Evolutionary conservation across 2,113 vertebrate species (phyloP).

Genomic region (Pungitius pungitius): DNA sequence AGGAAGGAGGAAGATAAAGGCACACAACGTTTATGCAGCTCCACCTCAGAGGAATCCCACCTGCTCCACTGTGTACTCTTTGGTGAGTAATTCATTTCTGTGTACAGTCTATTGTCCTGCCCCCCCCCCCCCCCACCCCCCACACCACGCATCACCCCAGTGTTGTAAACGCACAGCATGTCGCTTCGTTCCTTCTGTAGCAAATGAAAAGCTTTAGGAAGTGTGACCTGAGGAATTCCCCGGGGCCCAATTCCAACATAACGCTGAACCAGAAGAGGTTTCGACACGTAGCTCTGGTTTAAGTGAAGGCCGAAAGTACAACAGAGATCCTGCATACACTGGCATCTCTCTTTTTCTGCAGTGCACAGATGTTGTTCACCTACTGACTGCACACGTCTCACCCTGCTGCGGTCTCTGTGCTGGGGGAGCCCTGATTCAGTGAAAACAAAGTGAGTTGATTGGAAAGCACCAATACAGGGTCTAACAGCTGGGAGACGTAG

Average conservation of each 20-base stretch:
- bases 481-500: not conserved
- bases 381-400: not conserved
- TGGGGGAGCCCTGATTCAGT: not conserved
- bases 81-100: too few species aligned
- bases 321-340: not conserved
- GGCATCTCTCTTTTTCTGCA: not conserved
- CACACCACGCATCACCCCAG: not conserved
- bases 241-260: not conserved
- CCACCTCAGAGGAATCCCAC: too few species aligned
- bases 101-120: not conserved
- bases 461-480: not conserved
- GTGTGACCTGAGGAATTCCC: constrained; percentile 2
- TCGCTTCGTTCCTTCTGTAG: constrained; percentile 2
- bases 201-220: not conserved
- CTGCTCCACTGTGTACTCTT: too few species aligned
- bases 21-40: not conserved
- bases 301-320: not conserved
- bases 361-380: not conserved
- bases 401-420: not conserved
- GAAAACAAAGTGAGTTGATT: not conserved
- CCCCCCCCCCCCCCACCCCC: too few species aligned
- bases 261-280: not conserved
- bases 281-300: not conserved
- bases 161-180: not conserved
- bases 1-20: not conserved